These are phyloP conservation scores for Mus spicilegus DNA, from an alignment of 2,113 vertebrate species.

Conservation along the genomic window DNA sequence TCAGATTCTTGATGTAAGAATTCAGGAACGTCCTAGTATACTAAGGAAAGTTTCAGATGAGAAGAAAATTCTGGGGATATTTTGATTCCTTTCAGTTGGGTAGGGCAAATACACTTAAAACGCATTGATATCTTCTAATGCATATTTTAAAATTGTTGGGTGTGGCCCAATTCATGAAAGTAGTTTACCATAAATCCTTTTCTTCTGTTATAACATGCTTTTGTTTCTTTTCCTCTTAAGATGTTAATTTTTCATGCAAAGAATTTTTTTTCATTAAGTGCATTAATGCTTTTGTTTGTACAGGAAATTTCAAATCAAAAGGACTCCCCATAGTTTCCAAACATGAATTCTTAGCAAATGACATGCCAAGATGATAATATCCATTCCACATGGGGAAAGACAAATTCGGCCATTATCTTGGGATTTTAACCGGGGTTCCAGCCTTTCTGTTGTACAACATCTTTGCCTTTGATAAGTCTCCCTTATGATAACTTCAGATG, in stretches of 20 bases:
- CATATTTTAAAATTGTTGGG: slow-evolving; percentile 93
- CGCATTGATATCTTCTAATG: slow-evolving; percentile 80
- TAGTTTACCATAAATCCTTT: slow-evolving; percentile 86
- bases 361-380: slow-evolving; percentile 84
- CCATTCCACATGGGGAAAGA: slow-evolving; percentile 77
- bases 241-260: slow-evolving; percentile 94
- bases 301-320: slow-evolving; percentile 85
- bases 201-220: slow-evolving; percentile 89
- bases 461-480: slow-evolving; percentile 80
- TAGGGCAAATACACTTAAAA: slow-evolving; percentile 83
- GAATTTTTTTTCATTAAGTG: slow-evolving; percentile 88
- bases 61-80: slow-evolving; percentile 63
- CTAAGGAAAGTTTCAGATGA: slow-evolving; percentile 63
- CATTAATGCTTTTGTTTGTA: slow-evolving; percentile 94
- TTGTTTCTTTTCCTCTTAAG: slow-evolving; percentile 84
- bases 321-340: slow-evolving; percentile 84
- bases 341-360: slow-evolving; percentile 83
- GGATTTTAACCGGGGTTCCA: slow-evolving; percentile 66
- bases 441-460: slow-evolving; percentile 57
- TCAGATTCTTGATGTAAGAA: slow-evolving; percentile 59
- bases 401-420: slow-evolving; percentile 63
- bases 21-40: slow-evolving; percentile 55
- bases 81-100: slow-evolving; percentile 59
- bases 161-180: slow-evolving; percentile 91
- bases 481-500: slow-evolving; percentile 77